A percentile compares a stretch with the other conserved stretches of the same genome.
Conservation (phyloP, 1,140 invertebrate species). For the Panonychus citri region DNA sequence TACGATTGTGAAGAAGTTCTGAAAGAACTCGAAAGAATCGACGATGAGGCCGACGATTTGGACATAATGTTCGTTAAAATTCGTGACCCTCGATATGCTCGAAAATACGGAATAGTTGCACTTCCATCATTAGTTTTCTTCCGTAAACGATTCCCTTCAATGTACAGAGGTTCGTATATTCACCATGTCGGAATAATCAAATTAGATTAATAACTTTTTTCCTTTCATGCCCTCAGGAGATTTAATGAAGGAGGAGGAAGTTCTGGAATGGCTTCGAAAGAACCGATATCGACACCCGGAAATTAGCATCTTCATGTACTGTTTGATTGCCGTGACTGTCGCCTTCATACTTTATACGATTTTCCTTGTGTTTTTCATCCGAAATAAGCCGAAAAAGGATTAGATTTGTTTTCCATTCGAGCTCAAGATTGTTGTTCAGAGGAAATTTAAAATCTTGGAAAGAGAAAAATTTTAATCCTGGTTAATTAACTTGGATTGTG, state of each 20-base stretch:
- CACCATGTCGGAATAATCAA: background rate
- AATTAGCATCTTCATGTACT: constrained; percentile 82
- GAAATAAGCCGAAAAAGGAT: constrained; percentile 8
- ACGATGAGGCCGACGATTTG: constrained; percentile 73
- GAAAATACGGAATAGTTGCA: constrained; percentile 84
- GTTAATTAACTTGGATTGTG: no score
- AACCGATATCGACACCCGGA: constrained; percentile 78
- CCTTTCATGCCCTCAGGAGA: constrained; percentile 35
- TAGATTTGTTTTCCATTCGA: background rate
- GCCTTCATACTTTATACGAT: constrained; percentile 70
- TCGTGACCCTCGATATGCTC: constrained; percentile 63
- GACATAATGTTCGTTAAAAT: constrained; percentile 90
- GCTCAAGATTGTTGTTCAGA: no score
- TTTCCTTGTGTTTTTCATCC: constrained; percentile 67
- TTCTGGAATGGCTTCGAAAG: constrained; percentile 77
- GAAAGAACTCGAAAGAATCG: constrained; percentile 66
- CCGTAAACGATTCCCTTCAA: constrained; percentile 73
- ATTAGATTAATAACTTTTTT: background rate
- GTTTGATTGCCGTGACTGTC: constrained; percentile 53
- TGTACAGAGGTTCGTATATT: constrained; percentile 49
- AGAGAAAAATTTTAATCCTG: no score
- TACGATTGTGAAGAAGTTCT: constrained; percentile 48
- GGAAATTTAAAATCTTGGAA: no score
- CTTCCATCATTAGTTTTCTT: constrained; percentile 77
- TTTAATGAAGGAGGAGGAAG: constrained; percentile 52